Evolutionary conservation across 92 coral and sea anemone genomes (phyloP).

Genomic region (Epizoanthus stellaris): DNA sequence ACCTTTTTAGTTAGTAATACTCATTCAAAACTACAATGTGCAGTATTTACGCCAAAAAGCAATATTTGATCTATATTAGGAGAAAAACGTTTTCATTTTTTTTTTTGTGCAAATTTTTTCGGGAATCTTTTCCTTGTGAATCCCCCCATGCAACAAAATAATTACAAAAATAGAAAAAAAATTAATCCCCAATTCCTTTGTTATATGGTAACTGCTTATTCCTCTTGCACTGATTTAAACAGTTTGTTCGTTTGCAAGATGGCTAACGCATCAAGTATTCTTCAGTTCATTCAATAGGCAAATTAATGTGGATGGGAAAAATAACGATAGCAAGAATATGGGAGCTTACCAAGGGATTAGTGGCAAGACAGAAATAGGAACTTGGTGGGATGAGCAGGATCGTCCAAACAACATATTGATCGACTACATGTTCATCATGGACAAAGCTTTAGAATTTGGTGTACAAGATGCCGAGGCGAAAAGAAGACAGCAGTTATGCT

Average conservation of each 20-base stretch:
- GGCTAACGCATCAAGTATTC: background rate
- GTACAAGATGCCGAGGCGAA: background rate
- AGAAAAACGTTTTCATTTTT: too few species aligned
- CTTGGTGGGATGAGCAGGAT: slow-evolving; percentile 70
- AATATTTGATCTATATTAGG: too few species aligned
- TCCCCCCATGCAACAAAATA: too few species aligned
- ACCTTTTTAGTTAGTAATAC: too few species aligned
- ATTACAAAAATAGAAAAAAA: too few species aligned
- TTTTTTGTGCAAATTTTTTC: too few species aligned
- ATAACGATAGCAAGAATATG: background rate
- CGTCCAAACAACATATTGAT: slow-evolving; percentile 54
- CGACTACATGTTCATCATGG: slow-evolving; percentile 68
- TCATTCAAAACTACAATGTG: too few species aligned
- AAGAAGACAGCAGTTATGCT: slow-evolving; percentile 45
- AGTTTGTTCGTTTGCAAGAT: background rate
- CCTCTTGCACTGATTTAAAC: too few species aligned
- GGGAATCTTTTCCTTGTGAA: too few species aligned
- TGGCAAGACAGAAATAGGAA: slow-evolving; percentile 80
- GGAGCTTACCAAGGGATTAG: slow-evolving; percentile 50
- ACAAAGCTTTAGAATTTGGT: slow-evolving; percentile 53
- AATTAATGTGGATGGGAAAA: slow-evolving; percentile 65
- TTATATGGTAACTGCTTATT: too few species aligned
- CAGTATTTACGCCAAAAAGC: too few species aligned
- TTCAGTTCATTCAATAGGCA: slow-evolving; percentile 33
- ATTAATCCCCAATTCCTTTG: too few species aligned